These are phyloP conservation scores for Tanypteryx hageni DNA, from an alignment of 2,888 invertebrate species.

Conservation along the genomic window DNA sequence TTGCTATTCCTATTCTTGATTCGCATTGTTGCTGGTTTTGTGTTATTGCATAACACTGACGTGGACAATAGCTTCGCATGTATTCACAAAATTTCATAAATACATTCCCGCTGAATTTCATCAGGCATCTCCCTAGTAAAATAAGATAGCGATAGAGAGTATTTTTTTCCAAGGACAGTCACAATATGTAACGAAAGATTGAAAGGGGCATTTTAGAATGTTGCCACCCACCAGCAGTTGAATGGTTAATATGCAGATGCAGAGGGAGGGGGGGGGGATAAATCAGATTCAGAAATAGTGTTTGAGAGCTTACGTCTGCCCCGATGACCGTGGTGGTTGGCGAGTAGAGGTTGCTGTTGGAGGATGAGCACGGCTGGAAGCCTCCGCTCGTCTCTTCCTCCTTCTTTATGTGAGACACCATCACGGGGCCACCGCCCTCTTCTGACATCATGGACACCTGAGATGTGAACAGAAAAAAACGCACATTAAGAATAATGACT, in stretches of 20 bases:
- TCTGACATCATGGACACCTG: slow-evolving; percentile 71
- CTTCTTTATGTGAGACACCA: slow-evolving; percentile 76
- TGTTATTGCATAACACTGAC: no score
- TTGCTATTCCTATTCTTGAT: no score
- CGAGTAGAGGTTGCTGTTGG: slow-evolving; percentile 78
- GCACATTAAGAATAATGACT: no score
- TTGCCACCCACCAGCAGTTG: not conserved
- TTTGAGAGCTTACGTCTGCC: slow-evolving; percentile 73
- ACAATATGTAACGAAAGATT: no score
- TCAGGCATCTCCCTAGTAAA: no score
- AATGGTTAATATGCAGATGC: not conserved
- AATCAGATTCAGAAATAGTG: not conserved
- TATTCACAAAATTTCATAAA: no score
- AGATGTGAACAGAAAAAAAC: not conserved
- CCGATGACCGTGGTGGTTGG: slow-evolving; percentile 77
- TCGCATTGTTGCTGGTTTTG: no score
- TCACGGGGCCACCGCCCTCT: slow-evolving; percentile 73
- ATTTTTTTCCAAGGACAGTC: not conserved
- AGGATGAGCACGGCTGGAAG: slow-evolving; percentile 76
- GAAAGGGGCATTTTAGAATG: not conserved
- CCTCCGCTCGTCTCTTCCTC: slow-evolving; percentile 77
- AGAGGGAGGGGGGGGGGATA: no score
- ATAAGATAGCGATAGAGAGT: no score
- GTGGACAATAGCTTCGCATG: no score
- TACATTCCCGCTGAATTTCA: no score